Evolutionary conservation across 2,113 vertebrate genomes (phyloP), one percentile per base, ranked within the genome.

Genomic region (Thomomys bottae): DNA sequence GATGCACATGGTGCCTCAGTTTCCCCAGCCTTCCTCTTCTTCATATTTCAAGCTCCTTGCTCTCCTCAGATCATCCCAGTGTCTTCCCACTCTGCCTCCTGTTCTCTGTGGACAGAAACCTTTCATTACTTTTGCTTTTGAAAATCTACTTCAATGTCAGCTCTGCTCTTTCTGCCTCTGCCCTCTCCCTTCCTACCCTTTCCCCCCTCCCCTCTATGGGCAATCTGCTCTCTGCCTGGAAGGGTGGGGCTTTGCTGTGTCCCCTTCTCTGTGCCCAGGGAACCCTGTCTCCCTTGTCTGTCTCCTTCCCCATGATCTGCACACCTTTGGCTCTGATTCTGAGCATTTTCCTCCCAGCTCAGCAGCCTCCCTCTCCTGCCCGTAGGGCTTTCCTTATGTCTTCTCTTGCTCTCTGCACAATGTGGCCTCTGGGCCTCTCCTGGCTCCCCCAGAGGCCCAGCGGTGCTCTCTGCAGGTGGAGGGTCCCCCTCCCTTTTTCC

Each of bases 1-100:
- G 21, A 75, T 4, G 15, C 34, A 6, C 0, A 0, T 0, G 2
- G 6, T 14, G 34, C 61, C 28, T 77, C 40, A 0, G 10, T 84
- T 40, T 64, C 45, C 54, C 63, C 63, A 17, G 40, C 9, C 21
- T 36, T 40, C 8, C 12, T 70, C 26, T 5, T 11, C 59, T 61
- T 21, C 21, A 61, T 61, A 21, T 26, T 61, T 61, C 59, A 61
- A 61, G 21, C 23, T 61, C 12, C 24, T 61, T 7, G 21, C 59
- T 26, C 24, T 21, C 24, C 49, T 61, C 59, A 61, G 21, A 24
- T 26, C 24, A 5, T n/a, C 54, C 38, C 2, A 8, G 40, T 77
- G 15, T 18, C 1, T 30, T 3, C 45, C 36, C 40, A 30, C 28
- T 30, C 20, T 0, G 20, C 38, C 15, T 21, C 36, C 34, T 32